A percentile compares a stretch with the other conserved stretches of the same genome.
Evolutionary conservation across 1,140 invertebrate species (phyloP).

Genomic region (Conus ventricosus): DNA sequence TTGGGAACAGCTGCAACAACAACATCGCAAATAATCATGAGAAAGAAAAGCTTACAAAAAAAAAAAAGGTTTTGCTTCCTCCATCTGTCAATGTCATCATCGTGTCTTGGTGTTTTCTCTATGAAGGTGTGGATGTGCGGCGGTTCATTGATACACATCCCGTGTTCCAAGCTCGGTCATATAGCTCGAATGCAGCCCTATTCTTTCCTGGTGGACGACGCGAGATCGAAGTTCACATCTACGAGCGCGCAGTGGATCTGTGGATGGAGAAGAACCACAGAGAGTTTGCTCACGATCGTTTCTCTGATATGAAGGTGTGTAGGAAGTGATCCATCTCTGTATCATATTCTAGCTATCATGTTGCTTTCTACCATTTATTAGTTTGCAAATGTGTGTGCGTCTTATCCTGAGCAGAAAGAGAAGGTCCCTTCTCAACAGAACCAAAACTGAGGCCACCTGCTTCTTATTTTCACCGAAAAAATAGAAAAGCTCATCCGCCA

Average conservation of each 20-base stretch:
- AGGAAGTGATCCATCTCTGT: neutral
- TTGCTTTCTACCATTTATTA: neutral
- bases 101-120: too few relatives aligned
- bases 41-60: too few relatives aligned
- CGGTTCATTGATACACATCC: constrained; percentile 91
- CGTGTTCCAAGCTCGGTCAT: constrained; percentile 66
- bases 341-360: neutral
- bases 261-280: constrained; percentile 62
- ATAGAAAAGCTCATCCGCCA: too few relatives aligned
- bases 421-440: too few relatives aligned
- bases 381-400: neutral
- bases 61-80: too few relatives aligned
- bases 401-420: too few relatives aligned
- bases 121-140: constrained; percentile 93
- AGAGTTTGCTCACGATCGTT: constrained; percentile 51
- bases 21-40: too few relatives aligned
- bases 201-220: constrained; percentile 86
- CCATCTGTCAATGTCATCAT: too few relatives aligned
- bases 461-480: too few relatives aligned
- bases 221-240: constrained; percentile 54
- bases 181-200: constrained; percentile 91
- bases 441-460: too few relatives aligned
- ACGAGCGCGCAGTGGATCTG: constrained; percentile 60
- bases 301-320: constrained; percentile 55
- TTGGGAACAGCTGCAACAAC: too few relatives aligned